Base-by-base conservation (phyloP, 2,888 invertebrate genomes). In the Epistrophe eligans region DNA sequence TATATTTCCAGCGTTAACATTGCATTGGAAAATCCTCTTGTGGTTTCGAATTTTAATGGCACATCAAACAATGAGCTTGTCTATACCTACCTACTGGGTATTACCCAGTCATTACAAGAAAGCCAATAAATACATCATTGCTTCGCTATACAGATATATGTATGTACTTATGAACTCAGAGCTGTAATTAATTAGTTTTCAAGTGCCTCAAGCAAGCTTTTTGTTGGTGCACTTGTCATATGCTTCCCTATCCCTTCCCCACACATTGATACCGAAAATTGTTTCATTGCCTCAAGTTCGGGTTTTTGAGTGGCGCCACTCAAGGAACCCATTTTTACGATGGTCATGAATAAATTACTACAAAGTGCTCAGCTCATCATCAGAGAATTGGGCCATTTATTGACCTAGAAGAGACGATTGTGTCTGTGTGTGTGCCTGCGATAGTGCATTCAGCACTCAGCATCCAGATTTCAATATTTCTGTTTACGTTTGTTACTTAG, bases 41-140 rank as follows among this genome's bases (percentile, higher is more conserved):
- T 38, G 55, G 60, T 67, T 55, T 50, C 57, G 17, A 84, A 80
- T 45, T 28, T 60, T 72, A 84, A 80, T 85, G 77, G 45, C 66
- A 81, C 73, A 67, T 81, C 81, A 77, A 83, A 85, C 85, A 85
- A 81, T 77, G 70, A 70, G 67, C 70, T 32, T 48, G 60, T 72
- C 77, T 80, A 55, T 77, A 40, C 24, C 24, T 2, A 24, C 24
- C 1, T 24, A 24, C n/a, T n/a, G n/a, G n/a, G n/a, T n/a, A n/a
- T n/a, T 24, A 24, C 17, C 50, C 11, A 15, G 6, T 11, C 48
- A 43, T 17, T 35, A 52, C 60, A 66, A 77, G 17, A 48, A 73
- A 67, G 72, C 77, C 77, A 85, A 85, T 85, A 85, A 85, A 81
- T 85, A 81, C 77, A 84, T 81, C 85, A 81, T 73, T 77, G 81